phyloP scores from a whole-genome alignment of 2,797 vertebrate genomes.

The Clamator glandarius region DNA sequence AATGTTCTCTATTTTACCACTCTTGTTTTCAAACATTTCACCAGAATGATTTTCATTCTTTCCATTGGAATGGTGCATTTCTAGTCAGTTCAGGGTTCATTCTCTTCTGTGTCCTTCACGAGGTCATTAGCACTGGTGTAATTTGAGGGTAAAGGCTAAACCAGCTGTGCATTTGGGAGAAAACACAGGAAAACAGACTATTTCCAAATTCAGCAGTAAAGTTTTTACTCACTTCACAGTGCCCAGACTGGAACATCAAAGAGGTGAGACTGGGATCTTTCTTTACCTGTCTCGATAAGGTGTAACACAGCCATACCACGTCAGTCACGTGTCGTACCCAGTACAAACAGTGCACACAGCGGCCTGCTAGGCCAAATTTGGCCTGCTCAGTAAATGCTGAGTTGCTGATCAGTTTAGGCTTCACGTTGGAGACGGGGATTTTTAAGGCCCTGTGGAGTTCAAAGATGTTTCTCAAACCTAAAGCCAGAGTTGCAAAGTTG shows the following conservation, averaged over 20 bases:
- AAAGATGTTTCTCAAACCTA: background rate
- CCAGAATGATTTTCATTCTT: background rate
- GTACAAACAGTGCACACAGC: background rate
- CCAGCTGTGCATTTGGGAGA: background rate
- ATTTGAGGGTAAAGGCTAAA: background rate
- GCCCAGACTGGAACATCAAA: background rate
- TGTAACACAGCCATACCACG: background rate
- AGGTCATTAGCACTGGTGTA: background rate
- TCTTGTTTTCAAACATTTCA: background rate
- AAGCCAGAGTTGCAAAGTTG: background rate
- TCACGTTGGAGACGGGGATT: background rate
- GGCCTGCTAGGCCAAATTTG: background rate
- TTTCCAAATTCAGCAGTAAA: background rate
- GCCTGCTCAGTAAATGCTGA: background rate
- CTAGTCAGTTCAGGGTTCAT: background rate
- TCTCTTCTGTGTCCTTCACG: background rate
- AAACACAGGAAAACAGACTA: background rate
- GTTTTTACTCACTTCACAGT: background rate
- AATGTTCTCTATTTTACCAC: background rate
- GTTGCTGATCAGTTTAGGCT: background rate
- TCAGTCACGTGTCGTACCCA: rapidly evolving
- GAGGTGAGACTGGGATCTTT: background rate
- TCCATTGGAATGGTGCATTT: background rate
- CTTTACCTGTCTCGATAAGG: background rate
- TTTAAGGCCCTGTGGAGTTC: background rate